Percentiles rank a stretch among this genome's conserved stretches.
Evolutionary conservation across 2,797 vertebrate genomes (phyloP).

Genomic region (Karalla daura): DNA sequence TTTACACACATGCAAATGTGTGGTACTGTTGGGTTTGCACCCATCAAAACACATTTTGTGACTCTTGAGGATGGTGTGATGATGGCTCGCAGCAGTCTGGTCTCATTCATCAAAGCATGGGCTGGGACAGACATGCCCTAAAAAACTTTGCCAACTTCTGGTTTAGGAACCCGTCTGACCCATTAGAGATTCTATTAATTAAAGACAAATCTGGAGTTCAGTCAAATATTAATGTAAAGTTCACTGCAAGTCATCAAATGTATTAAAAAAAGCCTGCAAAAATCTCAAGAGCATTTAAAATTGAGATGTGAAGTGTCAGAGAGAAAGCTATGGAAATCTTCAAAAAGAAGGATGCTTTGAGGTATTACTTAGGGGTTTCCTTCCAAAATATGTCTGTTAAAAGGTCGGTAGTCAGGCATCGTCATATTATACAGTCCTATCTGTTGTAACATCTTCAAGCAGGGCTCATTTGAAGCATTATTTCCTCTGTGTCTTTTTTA

Average conservation of each 20-base stretch:
- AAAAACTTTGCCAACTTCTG: conserved; percentile 1
- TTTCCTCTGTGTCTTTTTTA: neutral
- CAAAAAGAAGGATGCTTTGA: conserved; percentile 15
- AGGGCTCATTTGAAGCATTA: conserved; percentile 12
- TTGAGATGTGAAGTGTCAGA: conserved; percentile 41
- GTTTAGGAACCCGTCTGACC: neutral
- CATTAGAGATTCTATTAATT: conserved; percentile 25
- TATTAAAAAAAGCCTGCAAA: conserved; percentile 27
- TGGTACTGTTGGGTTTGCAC: conserved; percentile 6
- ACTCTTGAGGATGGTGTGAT: neutral
- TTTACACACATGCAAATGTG: neutral
- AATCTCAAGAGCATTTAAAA: conserved; percentile 28
- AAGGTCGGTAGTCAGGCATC: conserved; percentile 32
- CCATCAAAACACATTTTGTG: conserved; percentile 16
- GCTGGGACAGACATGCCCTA: neutral
- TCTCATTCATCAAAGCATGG: conserved; percentile 27
- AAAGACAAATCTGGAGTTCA: conserved; percentile 26
- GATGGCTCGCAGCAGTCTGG: conserved; percentile 1
- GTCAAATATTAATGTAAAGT: conserved; percentile 45
- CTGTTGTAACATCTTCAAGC: conserved; percentile 18
- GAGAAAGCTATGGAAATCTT: conserved; percentile 24
- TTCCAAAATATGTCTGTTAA: conserved; percentile 30
- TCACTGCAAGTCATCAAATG: conserved; percentile 17
- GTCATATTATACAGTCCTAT: conserved; percentile 23
- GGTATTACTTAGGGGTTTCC: neutral